These are phyloP conservation scores for Antechinus stuartii DNA, from an alignment of 2,113 vertebrate species.

Conservation along the genomic window DNA sequence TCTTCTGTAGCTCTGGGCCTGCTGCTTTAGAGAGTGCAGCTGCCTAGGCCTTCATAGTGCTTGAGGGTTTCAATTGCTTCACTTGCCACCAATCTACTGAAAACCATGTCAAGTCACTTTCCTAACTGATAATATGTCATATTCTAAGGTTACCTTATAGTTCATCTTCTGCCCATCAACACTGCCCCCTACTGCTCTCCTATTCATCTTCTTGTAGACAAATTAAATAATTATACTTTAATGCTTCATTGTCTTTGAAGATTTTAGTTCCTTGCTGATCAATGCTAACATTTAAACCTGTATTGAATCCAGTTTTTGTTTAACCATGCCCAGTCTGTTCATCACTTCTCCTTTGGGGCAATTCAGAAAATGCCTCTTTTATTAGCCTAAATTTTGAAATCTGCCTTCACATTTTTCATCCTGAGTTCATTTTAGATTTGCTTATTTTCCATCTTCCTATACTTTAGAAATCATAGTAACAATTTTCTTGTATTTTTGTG, in stretches of 20 bases:
- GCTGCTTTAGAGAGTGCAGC: conserved; percentile 82
- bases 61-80: conserved; percentile 81
- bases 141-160: conserved; percentile 65
- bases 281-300: conserved; percentile 72
- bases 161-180: conserved; percentile 31
- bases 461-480: conserved; percentile 77
- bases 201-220: conserved; percentile 79
- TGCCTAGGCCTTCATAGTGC: conserved; percentile 81
- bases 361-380: conserved; percentile 81
- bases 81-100: conserved; percentile 86
- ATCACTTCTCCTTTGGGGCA: conserved; percentile 84
- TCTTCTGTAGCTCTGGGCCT: conserved; percentile 86
- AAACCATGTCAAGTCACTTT: conserved; percentile 85
- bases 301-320: conserved; percentile 75
- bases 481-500: conserved; percentile 76
- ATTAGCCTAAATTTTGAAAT: conserved; percentile 59
- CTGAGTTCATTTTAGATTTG: conserved; percentile 59
- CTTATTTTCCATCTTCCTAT: conserved; percentile 78
- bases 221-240: conserved; percentile 83
- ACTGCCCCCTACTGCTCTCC: accelerated
- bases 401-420: conserved; percentile 77
- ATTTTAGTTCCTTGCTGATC: conserved; percentile 85
- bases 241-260: conserved; percentile 81
- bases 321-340: conserved; percentile 58
- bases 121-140: conserved; percentile 83